phyloP scores from a whole-genome alignment of 2,888 invertebrate genomes.

The Dione juno region DNA sequence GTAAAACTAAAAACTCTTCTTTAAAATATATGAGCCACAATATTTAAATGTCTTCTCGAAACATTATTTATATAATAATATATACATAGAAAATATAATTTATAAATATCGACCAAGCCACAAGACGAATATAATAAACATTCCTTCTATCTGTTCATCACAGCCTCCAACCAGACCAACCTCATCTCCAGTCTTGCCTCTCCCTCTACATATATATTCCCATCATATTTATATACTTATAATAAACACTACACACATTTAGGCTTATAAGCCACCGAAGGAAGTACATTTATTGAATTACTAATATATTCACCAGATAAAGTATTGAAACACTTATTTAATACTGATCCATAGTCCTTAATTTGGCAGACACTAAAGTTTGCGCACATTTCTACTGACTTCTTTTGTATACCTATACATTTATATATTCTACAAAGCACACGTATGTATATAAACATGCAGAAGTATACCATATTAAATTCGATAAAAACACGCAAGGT shows the following conservation, averaged over 20 bases:
- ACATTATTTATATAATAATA: neutral
- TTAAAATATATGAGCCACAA: neutral
- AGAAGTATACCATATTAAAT: neutral
- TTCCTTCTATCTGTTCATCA: neutral
- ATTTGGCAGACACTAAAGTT: neutral
- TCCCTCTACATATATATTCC: neutral
- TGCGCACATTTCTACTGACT: too few relatives aligned
- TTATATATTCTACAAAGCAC: too few relatives aligned
- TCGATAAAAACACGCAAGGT: constrained; percentile 9
- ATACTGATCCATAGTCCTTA: neutral
- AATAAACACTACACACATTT: neutral
- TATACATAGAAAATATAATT: neutral
- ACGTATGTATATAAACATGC: too few relatives aligned
- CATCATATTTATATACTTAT: neutral
- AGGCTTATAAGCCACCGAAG: neutral
- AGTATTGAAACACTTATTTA: neutral
- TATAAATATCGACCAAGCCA: neutral
- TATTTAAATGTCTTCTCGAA: neutral
- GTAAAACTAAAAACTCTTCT: neutral
- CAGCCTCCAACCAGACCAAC: constrained; percentile 2
- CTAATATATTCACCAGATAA: neutral
- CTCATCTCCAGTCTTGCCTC: constrained; percentile 3
- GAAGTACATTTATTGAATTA: neutral
- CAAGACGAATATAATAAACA: neutral
- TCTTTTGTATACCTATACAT: too few relatives aligned